Evolutionary conservation across 2,888 invertebrate genomes (phyloP).

Genomic region (Agapostemon virescens): DNA sequence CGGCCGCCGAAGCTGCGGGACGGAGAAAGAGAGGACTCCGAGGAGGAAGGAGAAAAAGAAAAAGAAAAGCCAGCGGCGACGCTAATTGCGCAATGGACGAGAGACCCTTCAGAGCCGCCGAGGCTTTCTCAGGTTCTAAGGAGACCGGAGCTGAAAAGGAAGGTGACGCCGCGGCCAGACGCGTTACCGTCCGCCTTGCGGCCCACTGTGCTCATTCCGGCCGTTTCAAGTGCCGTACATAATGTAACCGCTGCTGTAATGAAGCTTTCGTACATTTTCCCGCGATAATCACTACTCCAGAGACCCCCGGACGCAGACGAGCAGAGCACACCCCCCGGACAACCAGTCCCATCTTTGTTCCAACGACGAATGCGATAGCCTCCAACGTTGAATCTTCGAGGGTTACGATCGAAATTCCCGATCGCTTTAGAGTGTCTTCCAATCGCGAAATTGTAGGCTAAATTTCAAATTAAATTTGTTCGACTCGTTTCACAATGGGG

Average conservation of each 20-base stretch:
- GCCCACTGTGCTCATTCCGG: constrained; percentile 42
- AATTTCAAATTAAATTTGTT: too few relatives aligned
- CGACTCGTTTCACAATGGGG: too few relatives aligned
- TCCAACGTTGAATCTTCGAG: not conserved
- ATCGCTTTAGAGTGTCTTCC: too few relatives aligned
- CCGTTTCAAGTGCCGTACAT: constrained; percentile 46
- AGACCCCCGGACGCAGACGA: not conserved
- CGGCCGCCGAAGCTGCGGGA: not conserved
- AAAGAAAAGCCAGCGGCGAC: constrained; percentile 48
- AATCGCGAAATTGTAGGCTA: too few relatives aligned
- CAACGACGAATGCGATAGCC: not conserved
- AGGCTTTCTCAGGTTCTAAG: constrained; percentile 35
- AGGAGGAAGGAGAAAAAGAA: not conserved
- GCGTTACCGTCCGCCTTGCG: constrained; percentile 33
- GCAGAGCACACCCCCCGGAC: not conserved
- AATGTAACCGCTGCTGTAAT: constrained; percentile 51
- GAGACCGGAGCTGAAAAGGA: constrained; percentile 46
- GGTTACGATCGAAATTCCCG: not conserved
- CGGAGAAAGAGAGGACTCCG: not conserved
- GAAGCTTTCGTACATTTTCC: constrained; percentile 54
- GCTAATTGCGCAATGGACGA: constrained; percentile 65
- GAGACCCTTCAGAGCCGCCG: constrained; percentile 27
- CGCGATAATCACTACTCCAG: constrained; percentile 52
- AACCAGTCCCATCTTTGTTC: constrained; percentile 7
- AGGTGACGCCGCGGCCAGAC: constrained; percentile 33